Evolutionary conservation across 2,888 invertebrate genomes (phyloP), one percentile per base, ranked within the genome.

Genomic region (Leptinotarsa rubiginosa): DNA sequence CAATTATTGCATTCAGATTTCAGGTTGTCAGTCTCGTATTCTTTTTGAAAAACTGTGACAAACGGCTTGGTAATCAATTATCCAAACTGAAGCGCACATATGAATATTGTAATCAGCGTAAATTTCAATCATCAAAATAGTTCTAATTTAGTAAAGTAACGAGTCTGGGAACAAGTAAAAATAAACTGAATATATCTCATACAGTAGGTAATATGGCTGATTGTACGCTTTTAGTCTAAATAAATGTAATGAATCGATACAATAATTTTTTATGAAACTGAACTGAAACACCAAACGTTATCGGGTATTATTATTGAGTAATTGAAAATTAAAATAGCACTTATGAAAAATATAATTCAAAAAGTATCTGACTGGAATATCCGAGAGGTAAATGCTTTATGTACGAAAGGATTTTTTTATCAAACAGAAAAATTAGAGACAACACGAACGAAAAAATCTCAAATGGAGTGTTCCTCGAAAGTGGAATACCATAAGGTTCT

Each of bases 141-240:
- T 72, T 81, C 79, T 79, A 81, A 81, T 81, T 81, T 78, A 75
- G 79, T 79, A 72, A 77, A 81, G 79, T 79, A 79, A 80, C 75
- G 52, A 54, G 80, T 81, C 79, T 74, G 74, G 78, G 78, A 76
- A 77, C 77, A 73, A 74, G 80, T 81, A 77, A 81, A 81, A 83
- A 83, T 83, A 82, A 82, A 80, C 80, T 69, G 59, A 47, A 78
- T 76, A 77, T 69, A 81, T 82, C 81, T 81, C 81, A 80, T 22
- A 79, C 77, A 74, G 72, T 73, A n/a, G n/a, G n/a, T n/a, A 54
- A 74, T 74, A 47, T 65, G 47, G 41, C 54, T 65, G 52, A 65
- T 52, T 54, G 72, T 68, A 41, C 56, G 56, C 68, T 47, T 54
- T 16, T 12, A 69, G 47, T 59, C 47, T 47, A 15, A 56, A 56